A percentile compares a stretch with the other conserved stretches of the same genome.
phyloP scores from a whole-genome alignment of 1,140 invertebrate species.

The Steinernema khuongi region DNA sequence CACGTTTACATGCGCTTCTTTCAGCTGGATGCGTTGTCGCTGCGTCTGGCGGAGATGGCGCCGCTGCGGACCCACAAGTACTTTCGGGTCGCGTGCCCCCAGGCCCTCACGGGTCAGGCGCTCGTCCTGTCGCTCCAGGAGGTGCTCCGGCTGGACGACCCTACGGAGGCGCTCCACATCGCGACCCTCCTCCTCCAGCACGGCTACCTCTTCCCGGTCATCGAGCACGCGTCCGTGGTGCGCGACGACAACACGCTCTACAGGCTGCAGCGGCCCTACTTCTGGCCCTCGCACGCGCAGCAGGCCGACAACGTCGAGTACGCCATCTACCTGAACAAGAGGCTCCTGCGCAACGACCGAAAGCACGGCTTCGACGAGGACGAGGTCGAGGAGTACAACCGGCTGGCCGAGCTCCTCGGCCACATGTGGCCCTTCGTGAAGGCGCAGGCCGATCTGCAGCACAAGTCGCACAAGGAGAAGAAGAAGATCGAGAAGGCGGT shows the following conservation, averaged over 20 bases:
- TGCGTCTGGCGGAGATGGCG: constrained; percentile 42
- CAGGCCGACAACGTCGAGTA: constrained; percentile 58
- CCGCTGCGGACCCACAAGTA: constrained; percentile 56
- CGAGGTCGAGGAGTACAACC: constrained; percentile 54
- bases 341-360: constrained; percentile 54
- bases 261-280: constrained; percentile 56
- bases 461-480: constrained; percentile 74
- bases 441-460: constrained; percentile 55
- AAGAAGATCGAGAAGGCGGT: constrained; percentile 93
- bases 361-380: constrained; percentile 58
- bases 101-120: constrained; percentile 53
- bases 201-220: constrained; percentile 53
- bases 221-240: constrained; percentile 43
- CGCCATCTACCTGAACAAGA: constrained; percentile 57
- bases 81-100: constrained; percentile 56
- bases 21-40: constrained; percentile 47
- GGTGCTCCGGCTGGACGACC: constrained; percentile 45
- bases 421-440: constrained; percentile 59
- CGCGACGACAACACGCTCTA: constrained; percentile 57
- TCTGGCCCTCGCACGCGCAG: constrained; percentile 57
- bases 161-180: constrained; percentile 51
- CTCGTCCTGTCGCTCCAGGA: constrained; percentile 53
- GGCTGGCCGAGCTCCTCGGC: constrained; percentile 54
- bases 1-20: constrained; percentile 25
- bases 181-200: constrained; percentile 55